Evolutionary conservation across 2,888 invertebrate species (phyloP), one percentile per base, ranked within the genome.

Genomic region (Himalopsyche kuldschensis): DNA sequence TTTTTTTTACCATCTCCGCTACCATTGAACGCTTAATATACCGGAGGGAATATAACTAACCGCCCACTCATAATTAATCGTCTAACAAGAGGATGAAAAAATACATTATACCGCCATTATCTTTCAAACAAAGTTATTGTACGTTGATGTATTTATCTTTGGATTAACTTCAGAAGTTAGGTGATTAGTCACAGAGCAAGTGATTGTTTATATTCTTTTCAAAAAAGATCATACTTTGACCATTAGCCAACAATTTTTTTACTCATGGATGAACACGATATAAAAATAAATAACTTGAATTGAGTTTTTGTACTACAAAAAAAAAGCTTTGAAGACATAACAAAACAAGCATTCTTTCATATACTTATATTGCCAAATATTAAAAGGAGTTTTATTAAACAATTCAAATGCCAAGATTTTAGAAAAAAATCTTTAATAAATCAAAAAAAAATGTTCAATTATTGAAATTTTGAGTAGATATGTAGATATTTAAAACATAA

Each of bases 91-190:
- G 69, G 69, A 69, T 30, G 69, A 69, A 69, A 27, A 69, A 69
- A 69, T 69, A 69, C 69, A 69, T 69, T 27, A 69, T 69, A 69
- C 69, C 11, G 30, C 69, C 69, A 69, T 69, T 69, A 69, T 69
- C 69, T 69, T 69, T 69, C 69, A 69, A 69, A 69, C 69, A 69
- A 69, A 69, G 69, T 69, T 69, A 69, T 69, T 69, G 69, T 69
- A 69, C 69, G 69, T 8, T 69, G 69, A 69, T 69, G 69, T 69
- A 69, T 69, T 69, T 69, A 27, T 30, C 69, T 69, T 69, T 69
- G 69, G 69, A 69, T 69, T 69, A 69, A 69, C 69, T 69, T 69
- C 69, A 27, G 69, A 69, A 69, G 69, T 30, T 69, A 15, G 30
- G 11, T 30, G 69, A 69, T 69, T 69, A 69, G 69, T 69, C 69